Evolutionary conservation across 2,888 invertebrate genomes (phyloP), one percentile per base, ranked within the genome.

Genomic region (Doris montereyensis): DNA sequence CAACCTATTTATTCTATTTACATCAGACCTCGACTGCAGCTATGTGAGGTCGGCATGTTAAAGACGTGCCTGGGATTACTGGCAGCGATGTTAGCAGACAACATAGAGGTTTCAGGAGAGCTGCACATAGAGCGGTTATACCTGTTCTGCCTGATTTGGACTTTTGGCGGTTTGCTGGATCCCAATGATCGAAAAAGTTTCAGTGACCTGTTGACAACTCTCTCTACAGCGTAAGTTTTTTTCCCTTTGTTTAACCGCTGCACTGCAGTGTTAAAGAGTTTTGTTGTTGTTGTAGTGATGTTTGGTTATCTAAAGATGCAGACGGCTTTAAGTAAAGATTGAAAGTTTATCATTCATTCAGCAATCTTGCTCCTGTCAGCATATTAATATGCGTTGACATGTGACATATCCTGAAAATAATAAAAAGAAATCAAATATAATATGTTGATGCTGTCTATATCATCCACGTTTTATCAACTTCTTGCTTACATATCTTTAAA

Each of bases 131-230:
- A 90, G 83, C 81, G 91, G 60, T 86, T 91, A 13, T 91, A 87
- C 81, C 84, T 91, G 41, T 91, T 91, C 86, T 91, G 91, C 84
- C 88, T 91, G 70, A 89, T 91, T 80, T 91, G 91, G 91, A 87
- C 91, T 17, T 91, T 90, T 84, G 91, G 91, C 52, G 90, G 90
- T 10, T 83, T 91, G 5, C 87, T 91, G 21, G 88, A 89, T 35
- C 84, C 87, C 26, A 79, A 83, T 78, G 91, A 91, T 80, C 84
- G 88, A 75, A 89, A 88, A 81, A 83, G 81, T 0, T 91, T 91
- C 85, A 90, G 89, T 82, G 90, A 90, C 77, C 87, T 91, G 5
- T 86, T 91, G 4, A 88, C 88, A 77, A 90, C 87, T 10, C 83
- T 91, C 13, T 90, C 91, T 34, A 88, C 89, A 26, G 90, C 90